Conservation (phyloP, 2,113 vertebrate species). For the Apus apus region DNA sequence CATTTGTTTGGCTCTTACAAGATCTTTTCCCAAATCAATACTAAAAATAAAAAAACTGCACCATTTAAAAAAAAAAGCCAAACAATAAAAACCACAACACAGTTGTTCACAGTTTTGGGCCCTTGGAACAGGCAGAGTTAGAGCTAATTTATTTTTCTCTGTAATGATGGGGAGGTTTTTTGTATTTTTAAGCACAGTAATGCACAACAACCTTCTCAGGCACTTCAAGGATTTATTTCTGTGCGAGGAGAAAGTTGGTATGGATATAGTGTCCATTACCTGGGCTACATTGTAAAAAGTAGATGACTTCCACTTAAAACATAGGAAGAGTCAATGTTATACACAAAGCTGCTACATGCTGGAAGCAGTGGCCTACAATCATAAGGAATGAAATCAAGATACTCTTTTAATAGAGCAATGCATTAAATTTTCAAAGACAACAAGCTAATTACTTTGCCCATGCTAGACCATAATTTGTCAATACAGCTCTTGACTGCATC, state of each 20-base stretch:
- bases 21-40: neutral
- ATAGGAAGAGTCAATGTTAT: neutral
- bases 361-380: neutral
- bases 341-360: neutral
- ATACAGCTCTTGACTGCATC: neutral
- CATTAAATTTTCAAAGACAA: neutral
- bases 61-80: neutral
- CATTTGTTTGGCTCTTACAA: neutral
- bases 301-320: neutral
- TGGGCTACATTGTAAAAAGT: neutral
- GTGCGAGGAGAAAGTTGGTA: neutral
- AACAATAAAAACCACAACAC: too few species aligned
- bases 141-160: neutral
- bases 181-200: neutral
- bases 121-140: neutral
- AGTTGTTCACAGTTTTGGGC: neutral
- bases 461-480: neutral
- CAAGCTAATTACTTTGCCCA: neutral
- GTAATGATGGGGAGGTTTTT: neutral
- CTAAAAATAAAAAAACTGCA: neutral
- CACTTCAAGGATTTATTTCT: neutral
- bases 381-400: neutral
- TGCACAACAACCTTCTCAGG: neutral
- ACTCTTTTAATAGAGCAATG: neutral
- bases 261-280: neutral